These are phyloP conservation scores for Clarias fuscus DNA, from an alignment of 2,797 vertebrate genomes.

Conservation along the genomic window DNA sequence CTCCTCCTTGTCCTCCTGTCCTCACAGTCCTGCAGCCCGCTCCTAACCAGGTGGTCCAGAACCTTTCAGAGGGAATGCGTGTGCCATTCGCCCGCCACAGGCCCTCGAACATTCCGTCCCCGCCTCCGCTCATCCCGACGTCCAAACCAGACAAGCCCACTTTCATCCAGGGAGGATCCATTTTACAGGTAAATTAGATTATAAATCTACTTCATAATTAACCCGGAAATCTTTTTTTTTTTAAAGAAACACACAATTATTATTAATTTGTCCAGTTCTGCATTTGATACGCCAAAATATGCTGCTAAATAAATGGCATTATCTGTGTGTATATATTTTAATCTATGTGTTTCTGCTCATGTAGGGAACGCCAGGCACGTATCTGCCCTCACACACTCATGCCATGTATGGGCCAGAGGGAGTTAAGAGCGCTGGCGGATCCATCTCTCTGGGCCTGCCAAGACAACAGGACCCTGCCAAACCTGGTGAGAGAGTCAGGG, in stretches of 20 bases:
- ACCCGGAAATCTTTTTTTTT: not conserved
- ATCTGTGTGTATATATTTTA: not conserved
- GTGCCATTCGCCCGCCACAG: conserved; percentile 88
- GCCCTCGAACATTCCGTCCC: conserved; percentile 87
- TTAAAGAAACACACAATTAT: not conserved
- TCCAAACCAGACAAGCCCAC: conserved; percentile 97
- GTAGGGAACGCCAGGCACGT: conserved; percentile 96
- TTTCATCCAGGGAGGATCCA: conserved; percentile 96
- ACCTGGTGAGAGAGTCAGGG: conserved; percentile 78
- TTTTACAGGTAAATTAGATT: conserved; percentile 86
- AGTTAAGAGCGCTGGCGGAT: conserved; percentile 89
- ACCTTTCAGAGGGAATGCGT: conserved; percentile 86
- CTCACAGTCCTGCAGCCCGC: conserved; percentile 88
- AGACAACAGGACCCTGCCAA: conserved; percentile 91
- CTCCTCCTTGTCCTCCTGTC: conserved; percentile 3
- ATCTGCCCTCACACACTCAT: conserved; percentile 88
- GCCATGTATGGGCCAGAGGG: conserved; percentile 85
- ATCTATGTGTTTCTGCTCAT: conserved; percentile 45
- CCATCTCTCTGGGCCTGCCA: conserved; percentile 94
- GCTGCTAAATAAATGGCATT: not conserved
- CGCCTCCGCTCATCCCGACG: conserved; percentile 97
- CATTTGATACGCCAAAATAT: not conserved
- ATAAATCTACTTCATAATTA: not conserved
- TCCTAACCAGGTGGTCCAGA: conserved; percentile 89
- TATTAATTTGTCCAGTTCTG: too few relatives aligned